phyloP scores from a whole-genome alignment of 2,113 vertebrate genomes.

The Rhineura floridana region DNA sequence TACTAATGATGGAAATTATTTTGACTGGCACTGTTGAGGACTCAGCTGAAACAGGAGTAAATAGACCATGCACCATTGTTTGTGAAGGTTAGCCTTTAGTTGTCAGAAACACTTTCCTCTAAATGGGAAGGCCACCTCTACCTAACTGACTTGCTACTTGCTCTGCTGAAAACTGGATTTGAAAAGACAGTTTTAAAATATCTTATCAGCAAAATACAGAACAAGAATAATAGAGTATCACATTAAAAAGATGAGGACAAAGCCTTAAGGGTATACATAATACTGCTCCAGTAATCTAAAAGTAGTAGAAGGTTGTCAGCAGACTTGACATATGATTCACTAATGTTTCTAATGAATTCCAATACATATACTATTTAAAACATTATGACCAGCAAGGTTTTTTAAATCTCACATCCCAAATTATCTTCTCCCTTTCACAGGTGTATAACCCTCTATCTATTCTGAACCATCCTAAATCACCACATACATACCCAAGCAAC shows the following conservation, averaged over 20 bases:
- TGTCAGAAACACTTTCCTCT: slow-evolving; percentile 8
- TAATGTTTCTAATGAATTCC: not conserved
- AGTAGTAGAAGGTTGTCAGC: slow-evolving; percentile 10
- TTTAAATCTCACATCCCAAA: not conserved
- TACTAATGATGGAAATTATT: not conserved
- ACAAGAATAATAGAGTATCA: not conserved
- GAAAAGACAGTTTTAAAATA: slow-evolving; percentile 4
- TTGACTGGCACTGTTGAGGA: not conserved
- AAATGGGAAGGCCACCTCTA: not conserved
- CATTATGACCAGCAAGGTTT: not conserved
- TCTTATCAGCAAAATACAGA: not conserved
- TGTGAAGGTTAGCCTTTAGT: not conserved
- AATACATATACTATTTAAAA: not conserved
- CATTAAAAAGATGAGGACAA: not conserved
- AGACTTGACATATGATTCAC: slow-evolving; percentile 6
- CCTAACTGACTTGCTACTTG: not conserved
- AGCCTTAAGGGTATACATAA: not conserved
- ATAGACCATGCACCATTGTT: not conserved
- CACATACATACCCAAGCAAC: not conserved
- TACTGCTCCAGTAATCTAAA: slow-evolving; percentile 14
- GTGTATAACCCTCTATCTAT: not conserved
- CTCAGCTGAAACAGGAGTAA: not conserved
- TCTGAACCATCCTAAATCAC: not conserved
- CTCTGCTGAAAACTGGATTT: not conserved
- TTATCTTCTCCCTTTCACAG: not conserved